Percentiles rank a stretch among this genome's conserved stretches.
Conservation (phyloP, 2,797 vertebrate species). For the Cyclura pinguis region DNA sequence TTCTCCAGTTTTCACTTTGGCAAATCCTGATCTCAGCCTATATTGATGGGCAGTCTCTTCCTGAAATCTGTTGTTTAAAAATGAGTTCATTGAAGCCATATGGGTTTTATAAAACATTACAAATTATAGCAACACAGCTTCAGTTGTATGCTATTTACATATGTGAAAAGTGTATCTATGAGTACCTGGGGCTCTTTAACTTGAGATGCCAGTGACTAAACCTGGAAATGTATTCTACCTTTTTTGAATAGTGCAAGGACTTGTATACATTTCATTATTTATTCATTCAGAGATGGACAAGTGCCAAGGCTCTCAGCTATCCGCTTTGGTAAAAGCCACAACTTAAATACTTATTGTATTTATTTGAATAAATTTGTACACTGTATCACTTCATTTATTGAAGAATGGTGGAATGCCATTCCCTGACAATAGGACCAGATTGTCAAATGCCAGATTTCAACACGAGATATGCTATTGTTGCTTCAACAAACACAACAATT, state of each 20-base stretch:
- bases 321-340: not conserved
- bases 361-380: not conserved
- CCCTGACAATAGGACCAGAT: not conserved
- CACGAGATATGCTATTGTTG: not conserved
- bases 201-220: not conserved
- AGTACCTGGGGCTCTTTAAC: not conserved
- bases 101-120: not conserved
- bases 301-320: not conserved
- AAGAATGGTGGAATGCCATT: not conserved
- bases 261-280: not conserved
- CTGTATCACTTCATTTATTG: not conserved
- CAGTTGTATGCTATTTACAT: not conserved
- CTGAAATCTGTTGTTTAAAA: not conserved
- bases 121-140: not conserved
- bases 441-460: not conserved
- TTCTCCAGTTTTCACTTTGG: too few relatives aligned
- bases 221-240: not conserved
- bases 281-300: not conserved
- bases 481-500: not conserved
- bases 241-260: not conserved
- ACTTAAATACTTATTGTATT: not conserved
- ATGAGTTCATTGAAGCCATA: not conserved
- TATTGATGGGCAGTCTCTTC: not conserved
- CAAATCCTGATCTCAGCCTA: too few relatives aligned
- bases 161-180: not conserved